phyloP scores from a whole-genome alignment of 2,888 invertebrate species.

The Acanthacorydalis orientalis region DNA sequence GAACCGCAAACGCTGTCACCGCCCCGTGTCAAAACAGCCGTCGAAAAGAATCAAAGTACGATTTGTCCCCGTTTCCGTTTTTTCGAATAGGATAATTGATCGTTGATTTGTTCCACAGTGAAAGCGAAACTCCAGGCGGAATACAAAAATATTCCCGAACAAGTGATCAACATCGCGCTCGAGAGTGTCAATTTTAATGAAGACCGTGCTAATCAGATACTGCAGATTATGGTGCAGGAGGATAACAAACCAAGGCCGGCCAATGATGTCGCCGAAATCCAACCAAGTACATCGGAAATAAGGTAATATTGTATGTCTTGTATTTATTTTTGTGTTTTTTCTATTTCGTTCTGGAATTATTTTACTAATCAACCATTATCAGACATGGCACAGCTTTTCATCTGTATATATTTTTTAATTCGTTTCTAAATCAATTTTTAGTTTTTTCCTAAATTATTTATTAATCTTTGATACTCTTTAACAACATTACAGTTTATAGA shows the following conservation, averaged over 20 bases:
- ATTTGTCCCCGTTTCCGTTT: constrained; percentile 9
- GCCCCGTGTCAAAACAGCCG: constrained; percentile 45
- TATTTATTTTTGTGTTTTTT: too few relatives aligned
- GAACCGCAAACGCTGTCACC: constrained; percentile 27
- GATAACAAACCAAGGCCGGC: constrained; percentile 29
- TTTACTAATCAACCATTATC: too few relatives aligned
- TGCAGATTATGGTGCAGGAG: constrained; percentile 53
- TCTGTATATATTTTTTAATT: too few relatives aligned
- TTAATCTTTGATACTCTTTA: too few relatives aligned
- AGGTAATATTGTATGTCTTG: too few relatives aligned
- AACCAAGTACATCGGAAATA: constrained; percentile 9
- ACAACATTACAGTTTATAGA: too few relatives aligned
- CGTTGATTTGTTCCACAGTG: constrained; percentile 32
- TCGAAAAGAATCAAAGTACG: constrained; percentile 55
- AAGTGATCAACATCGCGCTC: constrained; percentile 67
- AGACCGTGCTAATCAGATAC: constrained; percentile 61
- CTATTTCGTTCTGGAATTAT: too few relatives aligned
- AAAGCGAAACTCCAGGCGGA: constrained; percentile 50
- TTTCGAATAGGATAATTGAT: background rate
- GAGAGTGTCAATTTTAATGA: constrained; percentile 80
- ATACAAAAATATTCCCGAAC: constrained; percentile 60
- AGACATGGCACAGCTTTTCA: too few relatives aligned
- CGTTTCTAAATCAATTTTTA: too few relatives aligned
- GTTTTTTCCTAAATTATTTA: too few relatives aligned
- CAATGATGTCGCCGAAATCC: constrained; percentile 13